phyloP scores from a whole-genome alignment of 1,140 invertebrate genomes.

The Periplaneta americana region DNA sequence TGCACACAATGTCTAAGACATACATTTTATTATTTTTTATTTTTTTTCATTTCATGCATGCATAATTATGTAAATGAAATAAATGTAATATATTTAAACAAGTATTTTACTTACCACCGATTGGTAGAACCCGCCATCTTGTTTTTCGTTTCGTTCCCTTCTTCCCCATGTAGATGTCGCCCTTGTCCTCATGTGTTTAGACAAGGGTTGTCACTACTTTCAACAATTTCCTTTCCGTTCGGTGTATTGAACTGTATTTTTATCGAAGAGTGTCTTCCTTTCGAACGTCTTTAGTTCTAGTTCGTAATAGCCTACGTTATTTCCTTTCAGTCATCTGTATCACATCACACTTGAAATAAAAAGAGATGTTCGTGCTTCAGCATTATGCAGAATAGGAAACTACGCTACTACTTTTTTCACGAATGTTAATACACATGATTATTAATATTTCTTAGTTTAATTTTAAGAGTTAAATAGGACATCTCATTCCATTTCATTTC shows the following conservation, averaged over 20 bases:
- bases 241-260: not conserved
- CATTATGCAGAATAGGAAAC: not conserved
- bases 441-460: no score
- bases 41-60: no score
- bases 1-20: no score
- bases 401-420: no score
- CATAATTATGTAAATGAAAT: no score
- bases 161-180: conserved; percentile 38
- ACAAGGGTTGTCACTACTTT: not conserved
- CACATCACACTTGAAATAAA: not conserved
- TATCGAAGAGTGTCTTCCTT: not conserved
- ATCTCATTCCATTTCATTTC: no score
- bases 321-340: not conserved
- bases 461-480: no score
- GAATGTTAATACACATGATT: no score
- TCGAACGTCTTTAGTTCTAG: not conserved
- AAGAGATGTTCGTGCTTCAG: not conserved
- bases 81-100: not conserved
- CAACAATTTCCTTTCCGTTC: not conserved
- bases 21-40: no score
- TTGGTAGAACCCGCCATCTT: conserved; percentile 43
- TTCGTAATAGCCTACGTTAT: not conserved
- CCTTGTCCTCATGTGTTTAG: conserved; percentile 11
- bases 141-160: conserved; percentile 43
- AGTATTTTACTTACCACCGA: conserved; percentile 38